These are phyloP conservation scores for Cebidichthys violaceus DNA, from an alignment of 2,113 vertebrate species.

Conservation along the genomic window DNA sequence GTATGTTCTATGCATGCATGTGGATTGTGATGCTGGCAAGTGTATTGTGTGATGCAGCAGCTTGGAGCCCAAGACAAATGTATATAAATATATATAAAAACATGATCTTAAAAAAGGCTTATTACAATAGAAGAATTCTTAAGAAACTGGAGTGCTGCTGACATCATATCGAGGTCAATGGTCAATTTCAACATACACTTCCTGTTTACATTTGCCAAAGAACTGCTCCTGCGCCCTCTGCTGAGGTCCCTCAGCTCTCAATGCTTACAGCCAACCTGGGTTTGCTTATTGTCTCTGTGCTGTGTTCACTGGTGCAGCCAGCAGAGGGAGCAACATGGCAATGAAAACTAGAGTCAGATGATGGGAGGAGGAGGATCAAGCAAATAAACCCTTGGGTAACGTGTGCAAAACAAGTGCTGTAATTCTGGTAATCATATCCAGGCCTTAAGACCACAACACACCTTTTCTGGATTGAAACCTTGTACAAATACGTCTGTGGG, in stretches of 20 bases:
- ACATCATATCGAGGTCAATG: conserved; percentile 33
- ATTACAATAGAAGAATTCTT: background rate
- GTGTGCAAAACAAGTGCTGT: conserved; percentile 79
- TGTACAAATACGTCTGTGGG: conserved; percentile 9
- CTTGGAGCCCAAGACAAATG: too few species aligned
- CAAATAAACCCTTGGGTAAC: conserved; percentile 67
- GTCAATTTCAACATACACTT: conserved; percentile 47
- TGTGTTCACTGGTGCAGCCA: conserved; percentile 37
- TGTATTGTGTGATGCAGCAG: too few species aligned
- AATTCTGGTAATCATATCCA: conserved; percentile 65
- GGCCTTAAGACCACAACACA: conserved; percentile 58
- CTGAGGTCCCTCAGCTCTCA: conserved; percentile 24
- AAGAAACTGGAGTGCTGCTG: background rate
- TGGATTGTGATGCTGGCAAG: too few species aligned
- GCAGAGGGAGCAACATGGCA: conserved; percentile 74
- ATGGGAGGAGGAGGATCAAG: conserved; percentile 58
- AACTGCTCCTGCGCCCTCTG: conserved; percentile 57
- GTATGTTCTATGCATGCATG: too few species aligned
- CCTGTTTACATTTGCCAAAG: conserved; percentile 65
- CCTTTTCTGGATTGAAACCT: conserved; percentile 51
- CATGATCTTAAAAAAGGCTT: background rate
- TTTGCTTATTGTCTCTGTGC: background rate
- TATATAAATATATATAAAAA: too few species aligned
- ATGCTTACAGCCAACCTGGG: background rate
- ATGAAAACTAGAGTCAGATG: conserved; percentile 51